phyloP scores from a whole-genome alignment of 2,888 invertebrate species.

The Rhogogaster chlorosoma region DNA sequence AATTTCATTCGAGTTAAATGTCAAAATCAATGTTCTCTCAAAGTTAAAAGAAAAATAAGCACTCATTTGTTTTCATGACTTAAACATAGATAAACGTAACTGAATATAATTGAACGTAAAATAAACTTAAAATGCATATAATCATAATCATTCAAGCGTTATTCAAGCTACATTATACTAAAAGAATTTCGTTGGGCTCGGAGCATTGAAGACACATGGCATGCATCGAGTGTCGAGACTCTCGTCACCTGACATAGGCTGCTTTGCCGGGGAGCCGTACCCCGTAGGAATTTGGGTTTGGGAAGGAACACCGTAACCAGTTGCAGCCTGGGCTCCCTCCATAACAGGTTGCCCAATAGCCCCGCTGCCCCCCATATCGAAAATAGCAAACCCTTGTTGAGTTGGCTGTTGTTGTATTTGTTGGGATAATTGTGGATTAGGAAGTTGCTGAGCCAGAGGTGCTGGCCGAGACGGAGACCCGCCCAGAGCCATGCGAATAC shows the following conservation, averaged over 20 bases:
- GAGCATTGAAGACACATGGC: constrained; percentile 53
- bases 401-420: constrained; percentile 52
- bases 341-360: constrained; percentile 67
- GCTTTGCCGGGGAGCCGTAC: constrained; percentile 79
- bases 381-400: constrained; percentile 67
- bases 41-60: background rate
- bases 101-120: constrained; percentile 42
- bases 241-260: constrained; percentile 79
- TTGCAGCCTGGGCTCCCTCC: constrained; percentile 64
- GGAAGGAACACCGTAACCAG: constrained; percentile 70
- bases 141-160: constrained; percentile 49
- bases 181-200: constrained; percentile 53
- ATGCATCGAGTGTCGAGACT: constrained; percentile 72
- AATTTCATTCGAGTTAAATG: background rate
- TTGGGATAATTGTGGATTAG: constrained; percentile 65
- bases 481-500: constrained; percentile 84
- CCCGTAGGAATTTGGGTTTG: constrained; percentile 74
- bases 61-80: too few species aligned
- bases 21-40: background rate
- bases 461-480: constrained; percentile 80
- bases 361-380: constrained; percentile 66
- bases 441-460: constrained; percentile 66
- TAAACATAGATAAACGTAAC: too few species aligned
- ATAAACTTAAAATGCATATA: background rate
- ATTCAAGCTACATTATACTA: constrained; percentile 21